Evolutionary conservation across 2,888 invertebrate species (phyloP), one percentile per base, ranked within the genome.

Genomic region (Heliconius aoede): DNA sequence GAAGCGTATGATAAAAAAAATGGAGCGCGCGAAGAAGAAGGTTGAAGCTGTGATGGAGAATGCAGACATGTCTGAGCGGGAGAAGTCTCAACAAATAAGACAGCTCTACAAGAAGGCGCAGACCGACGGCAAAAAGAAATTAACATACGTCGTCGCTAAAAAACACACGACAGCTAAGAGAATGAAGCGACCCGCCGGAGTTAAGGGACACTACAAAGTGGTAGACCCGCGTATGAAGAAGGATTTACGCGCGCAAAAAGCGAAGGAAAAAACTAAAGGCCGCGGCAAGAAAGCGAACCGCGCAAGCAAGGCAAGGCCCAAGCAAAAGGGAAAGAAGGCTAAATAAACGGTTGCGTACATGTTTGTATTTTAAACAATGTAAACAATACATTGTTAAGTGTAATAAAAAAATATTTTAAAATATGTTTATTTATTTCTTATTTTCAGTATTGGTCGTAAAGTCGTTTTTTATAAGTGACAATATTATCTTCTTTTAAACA

Each of bases 191-290:
- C 99, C 99, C 11, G 91, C 96, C 0, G 99, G 99, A 62, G 97
- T 99, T 30, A 98, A 98, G 90, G 99, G 99, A 73, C 97, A 96
- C 51, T 99, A 97, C 91, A 98, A 97, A 89, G 97, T 99, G n/a
- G 99, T 99, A 8, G 99, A 99, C 95, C 96, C 97, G 1, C 95
- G 99, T 82, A 97, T 99, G 97, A 99, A 99, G 92, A 99, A 99
- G 90, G 99, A 99, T 89, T 93, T 97, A 85, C 95, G 97, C 79
- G 96, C 97, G 0, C 92, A 95, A 82, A 96, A 96, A 87, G 92
- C 95, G 24, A 95, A 95, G 86, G 95, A 95, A 87, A 96, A 95
- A 90, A 95, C 95, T 55, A 95, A 89, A 84, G 94, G 92, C 68
- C 93, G 94, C 78, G 89, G 91, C 60, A 94, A 93, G 81, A 93